A percentile compares a stretch with the other conserved stretches of the same genome.
These are phyloP conservation scores for Apamea monoglypha DNA, from an alignment of 2,888 invertebrate species.

Conservation along the genomic window DNA sequence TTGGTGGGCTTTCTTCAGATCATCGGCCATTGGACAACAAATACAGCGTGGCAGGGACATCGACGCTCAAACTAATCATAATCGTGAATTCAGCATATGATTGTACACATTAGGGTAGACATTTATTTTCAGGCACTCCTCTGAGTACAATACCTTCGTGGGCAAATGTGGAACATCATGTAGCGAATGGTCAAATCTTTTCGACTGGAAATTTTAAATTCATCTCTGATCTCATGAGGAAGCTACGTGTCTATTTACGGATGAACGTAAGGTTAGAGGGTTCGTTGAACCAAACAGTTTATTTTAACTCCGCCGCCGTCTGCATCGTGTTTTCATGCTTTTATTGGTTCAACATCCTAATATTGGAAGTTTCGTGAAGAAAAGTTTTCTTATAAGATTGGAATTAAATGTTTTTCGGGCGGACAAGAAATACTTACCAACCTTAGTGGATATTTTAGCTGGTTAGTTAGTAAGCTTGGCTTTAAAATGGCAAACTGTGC, in stretches of 20 bases:
- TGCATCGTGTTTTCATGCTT: slow-evolving; percentile 45
- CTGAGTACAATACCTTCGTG: too few relatives aligned
- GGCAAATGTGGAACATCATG: neutral
- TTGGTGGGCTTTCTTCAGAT: neutral
- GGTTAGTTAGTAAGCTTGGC: too few relatives aligned
- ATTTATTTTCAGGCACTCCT: too few relatives aligned
- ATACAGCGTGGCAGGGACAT: too few relatives aligned
- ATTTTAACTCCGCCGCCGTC: slow-evolving; percentile 67
- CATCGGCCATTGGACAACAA: too few relatives aligned
- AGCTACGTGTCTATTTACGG: slow-evolving; percentile 59
- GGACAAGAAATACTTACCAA: neutral
- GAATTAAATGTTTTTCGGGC: neutral
- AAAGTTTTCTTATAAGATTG: neutral
- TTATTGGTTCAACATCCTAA: slow-evolving; percentile 49
- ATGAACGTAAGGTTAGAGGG: slow-evolving; percentile 65
- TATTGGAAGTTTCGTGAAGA: neutral
- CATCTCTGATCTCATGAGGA: slow-evolving; percentile 51
- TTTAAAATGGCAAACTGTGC: neutral
- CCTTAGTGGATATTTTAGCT: neutral
- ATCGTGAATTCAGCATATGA: too few relatives aligned
- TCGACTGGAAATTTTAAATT: slow-evolving; percentile 10
- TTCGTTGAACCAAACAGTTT: slow-evolving; percentile 72
- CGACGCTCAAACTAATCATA: too few relatives aligned
- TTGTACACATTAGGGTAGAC: too few relatives aligned
- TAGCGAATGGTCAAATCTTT: neutral